Conservation (phyloP, 1,140 invertebrate genomes). For the Chrysopa pallens region DNA sequence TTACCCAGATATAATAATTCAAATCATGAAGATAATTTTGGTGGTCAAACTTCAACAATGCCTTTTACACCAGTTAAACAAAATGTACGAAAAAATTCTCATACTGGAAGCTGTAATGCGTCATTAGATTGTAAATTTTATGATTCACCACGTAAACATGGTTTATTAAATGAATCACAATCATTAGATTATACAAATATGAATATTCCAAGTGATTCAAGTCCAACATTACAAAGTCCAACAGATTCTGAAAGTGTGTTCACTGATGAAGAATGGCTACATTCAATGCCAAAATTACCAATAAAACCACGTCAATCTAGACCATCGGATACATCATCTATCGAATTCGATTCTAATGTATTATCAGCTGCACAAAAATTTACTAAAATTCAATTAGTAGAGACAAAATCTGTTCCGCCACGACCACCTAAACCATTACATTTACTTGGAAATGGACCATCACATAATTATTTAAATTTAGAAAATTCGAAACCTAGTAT, state of each 20-base stretch:
- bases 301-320: constrained; percentile 3
- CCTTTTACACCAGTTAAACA: not conserved
- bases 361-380: constrained; percentile 36
- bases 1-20: no score
- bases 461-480: constrained; percentile 35
- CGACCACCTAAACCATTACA: constrained; percentile 60
- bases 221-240: constrained; percentile 30
- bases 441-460: constrained; percentile 22
- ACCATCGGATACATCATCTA: constrained; percentile 28
- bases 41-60: not conserved
- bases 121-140: constrained; percentile 29
- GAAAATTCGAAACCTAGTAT: constrained; percentile 5
- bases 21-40: not conserved
- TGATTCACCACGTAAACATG: constrained; percentile 29
- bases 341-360: constrained; percentile 34
- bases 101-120: constrained; percentile 1
- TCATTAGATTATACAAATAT: constrained; percentile 1
- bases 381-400: constrained; percentile 29
- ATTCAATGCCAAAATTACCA: not conserved
- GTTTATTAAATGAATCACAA: constrained; percentile 3
- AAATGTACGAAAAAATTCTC: not conserved
- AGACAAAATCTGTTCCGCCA: constrained; percentile 34
- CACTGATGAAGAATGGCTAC: constrained; percentile 33
- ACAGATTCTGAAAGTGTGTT: constrained; percentile 37
- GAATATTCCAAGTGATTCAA: constrained; percentile 4